Conservation (phyloP, 2,797 vertebrate genomes). For the Antrozous pallidus region DNA sequence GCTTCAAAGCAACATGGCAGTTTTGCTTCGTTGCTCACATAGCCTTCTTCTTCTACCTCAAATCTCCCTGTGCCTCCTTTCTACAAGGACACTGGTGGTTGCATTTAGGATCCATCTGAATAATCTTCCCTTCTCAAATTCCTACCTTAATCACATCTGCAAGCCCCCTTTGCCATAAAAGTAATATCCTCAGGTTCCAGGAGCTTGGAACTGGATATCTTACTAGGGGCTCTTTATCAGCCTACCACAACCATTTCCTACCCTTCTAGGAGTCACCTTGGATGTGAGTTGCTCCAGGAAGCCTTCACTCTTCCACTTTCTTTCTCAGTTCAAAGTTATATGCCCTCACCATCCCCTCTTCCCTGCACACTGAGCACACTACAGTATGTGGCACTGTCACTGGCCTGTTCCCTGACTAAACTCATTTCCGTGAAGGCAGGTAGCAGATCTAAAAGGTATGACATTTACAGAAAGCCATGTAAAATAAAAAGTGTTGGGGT, state of each 20-base stretch:
- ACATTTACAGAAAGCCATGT: not conserved
- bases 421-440: not conserved
- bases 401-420: not conserved
- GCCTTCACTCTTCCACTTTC: not conserved
- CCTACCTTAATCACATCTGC: not conserved
- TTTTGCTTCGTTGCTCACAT: not conserved
- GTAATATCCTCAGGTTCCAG: not conserved
- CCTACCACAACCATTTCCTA: not conserved
- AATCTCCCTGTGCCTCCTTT: not conserved
- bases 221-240: not conserved
- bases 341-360: not conserved
- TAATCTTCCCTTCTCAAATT: not conserved
- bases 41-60: not conserved
- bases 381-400: not conserved
- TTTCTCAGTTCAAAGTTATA: not conserved
- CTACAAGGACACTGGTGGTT: not conserved
- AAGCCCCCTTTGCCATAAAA: not conserved
- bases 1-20: not conserved
- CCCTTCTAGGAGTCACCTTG: not conserved
- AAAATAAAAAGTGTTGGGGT: not conserved
- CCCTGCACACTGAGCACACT: not conserved
- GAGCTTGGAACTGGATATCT: not conserved
- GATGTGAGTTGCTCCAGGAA: not conserved
- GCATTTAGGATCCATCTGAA: not conserved
- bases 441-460: not conserved